Evolutionary conservation across 1,140 invertebrate species (phyloP).

Genomic region (Euura saliciscinereae): DNA sequence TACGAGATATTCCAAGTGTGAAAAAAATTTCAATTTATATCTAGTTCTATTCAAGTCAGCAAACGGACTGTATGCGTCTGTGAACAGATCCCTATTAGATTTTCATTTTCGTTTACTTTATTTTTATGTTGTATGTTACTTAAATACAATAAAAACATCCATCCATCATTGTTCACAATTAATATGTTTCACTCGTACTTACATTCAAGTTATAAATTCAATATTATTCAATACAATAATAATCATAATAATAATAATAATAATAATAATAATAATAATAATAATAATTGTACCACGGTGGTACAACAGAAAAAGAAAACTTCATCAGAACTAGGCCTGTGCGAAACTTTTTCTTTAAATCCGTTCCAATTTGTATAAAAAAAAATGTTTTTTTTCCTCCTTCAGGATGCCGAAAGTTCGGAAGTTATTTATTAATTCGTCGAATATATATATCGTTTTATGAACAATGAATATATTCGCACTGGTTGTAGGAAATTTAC

Average conservation of each 20-base stretch:
- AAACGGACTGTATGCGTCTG: slow-evolving; percentile 27
- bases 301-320: slow-evolving; percentile 30
- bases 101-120: slow-evolving; percentile 29
- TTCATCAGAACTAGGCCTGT: slow-evolving; percentile 36
- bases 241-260: slow-evolving; percentile 24
- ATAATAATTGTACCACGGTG: slow-evolving; percentile 27
- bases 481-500: not conserved
- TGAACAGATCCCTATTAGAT: slow-evolving; percentile 43
- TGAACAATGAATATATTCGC: not conserved
- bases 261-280: slow-evolving; percentile 27
- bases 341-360: slow-evolving; percentile 1
- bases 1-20: not conserved
- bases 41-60: not conserved
- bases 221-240: slow-evolving; percentile 26
- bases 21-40: not conserved
- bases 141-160: slow-evolving; percentile 49
- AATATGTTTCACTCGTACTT: slow-evolving; percentile 28
- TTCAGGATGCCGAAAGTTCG: not conserved
- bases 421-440: not conserved
- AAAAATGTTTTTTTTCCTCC: not conserved
- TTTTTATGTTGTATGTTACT: slow-evolving; percentile 38
- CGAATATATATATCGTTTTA: not conserved
- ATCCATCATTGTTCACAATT: slow-evolving; percentile 42
- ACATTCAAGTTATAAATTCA: slow-evolving; percentile 36
- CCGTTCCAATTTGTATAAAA: not conserved